Evolutionary conservation across 2,797 vertebrate genomes (phyloP), one percentile per base, ranked within the genome.

Genomic region (Natrix natrix): DNA sequence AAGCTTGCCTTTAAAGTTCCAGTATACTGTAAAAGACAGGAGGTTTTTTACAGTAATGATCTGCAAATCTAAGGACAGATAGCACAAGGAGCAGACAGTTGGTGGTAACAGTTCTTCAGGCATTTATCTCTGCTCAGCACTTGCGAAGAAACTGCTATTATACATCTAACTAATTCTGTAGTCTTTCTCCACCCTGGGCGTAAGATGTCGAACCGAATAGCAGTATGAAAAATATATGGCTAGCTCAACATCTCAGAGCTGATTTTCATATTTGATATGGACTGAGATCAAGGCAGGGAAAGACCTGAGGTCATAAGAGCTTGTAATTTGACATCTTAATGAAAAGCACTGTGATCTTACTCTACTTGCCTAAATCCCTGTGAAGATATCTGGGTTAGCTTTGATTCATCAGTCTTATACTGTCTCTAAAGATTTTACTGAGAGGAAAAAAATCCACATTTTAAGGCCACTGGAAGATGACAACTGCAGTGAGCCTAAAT

Each of bases 401-500:
- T 61, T 60, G 61, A 60, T 88, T 91, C 43, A 32, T 54, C 54
- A 17, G 28, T 37, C 0, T 48, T 93, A 87, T 88, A 10, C 91
- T 92, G 74, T 0, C 5, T 91, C 28, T 89, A 89, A 95, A 95
- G 7, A 0, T 92, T 96, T 89, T n/a, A 56, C 90, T 94, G 78
- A 92, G 88, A 92, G 37, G n/a, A n/a, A 26, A 94, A 60, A 24
- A 52, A 52, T 92, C 16, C 87, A 91, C 66, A 87, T 24, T 89
- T 83, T 83, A 26, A 66, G 1, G 0, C 16, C 69, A 1, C 56
- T 90, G 91, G 60, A 94, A n/a, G 92, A 59, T 1, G 0, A 94
- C 28, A 95, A 91, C 86, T 59, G 92, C 55, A 90, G 59, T 54
- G 37, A 88, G 10, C 22, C 22, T 94, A 83, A 94, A 95, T 95